Base-by-base conservation (phyloP, 2,797 vertebrate genomes). In the Alosa sapidissima region DNA sequence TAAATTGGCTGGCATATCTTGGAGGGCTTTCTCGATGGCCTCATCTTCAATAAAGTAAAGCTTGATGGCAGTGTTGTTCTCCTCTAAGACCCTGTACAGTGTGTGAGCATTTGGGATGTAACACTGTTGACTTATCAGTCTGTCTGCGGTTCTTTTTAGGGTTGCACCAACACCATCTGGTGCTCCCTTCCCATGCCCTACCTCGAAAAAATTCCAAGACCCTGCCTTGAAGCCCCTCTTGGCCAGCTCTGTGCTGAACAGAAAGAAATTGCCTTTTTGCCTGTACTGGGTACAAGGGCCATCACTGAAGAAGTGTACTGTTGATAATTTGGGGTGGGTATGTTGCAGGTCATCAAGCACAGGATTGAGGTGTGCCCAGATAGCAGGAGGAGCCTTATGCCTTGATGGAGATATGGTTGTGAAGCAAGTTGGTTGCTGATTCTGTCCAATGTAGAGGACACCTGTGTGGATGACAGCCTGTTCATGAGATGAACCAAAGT, bases 151-250 rank as follows among this genome's bases (percentile, higher is more conserved):
- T 45, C 62, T 86, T 78, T 87, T 87, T 7, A 87, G 48, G 75
- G 75, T n/a, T 19, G 33, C 82, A 16, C 85, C 81, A 41, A 88
- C 87, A 36, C 85, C 87, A 85, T 88, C 87, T 9, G 87, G 87
- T 28, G 87, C 84, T 48, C 75, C 84, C n/a, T 85, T 88, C 7
- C 87, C 83, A 82, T 88, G 87, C 14, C 82, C 75, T 1, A 84
- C 55, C 41, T 87, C 84, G 58, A 87, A 87, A 51, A 82, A 87
- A 33, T 88, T 82, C 87, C 85, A 88, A 16, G 60, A 55, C 8
- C 85, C 82, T 33, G 81, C 49, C n/a, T 16, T 75, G 36, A 88
- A 58, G n/a, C 85, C 83, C 54, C 81, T 55, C 54, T 84, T 28
- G 28, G 28, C 28, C 28, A 28, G 28, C 28, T 28, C 28, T 28